Percentiles rank a stretch among this genome's conserved stretches.
phyloP scores from a whole-genome alignment of 2,888 invertebrate genomes.

The Dryobota labecula region DNA sequence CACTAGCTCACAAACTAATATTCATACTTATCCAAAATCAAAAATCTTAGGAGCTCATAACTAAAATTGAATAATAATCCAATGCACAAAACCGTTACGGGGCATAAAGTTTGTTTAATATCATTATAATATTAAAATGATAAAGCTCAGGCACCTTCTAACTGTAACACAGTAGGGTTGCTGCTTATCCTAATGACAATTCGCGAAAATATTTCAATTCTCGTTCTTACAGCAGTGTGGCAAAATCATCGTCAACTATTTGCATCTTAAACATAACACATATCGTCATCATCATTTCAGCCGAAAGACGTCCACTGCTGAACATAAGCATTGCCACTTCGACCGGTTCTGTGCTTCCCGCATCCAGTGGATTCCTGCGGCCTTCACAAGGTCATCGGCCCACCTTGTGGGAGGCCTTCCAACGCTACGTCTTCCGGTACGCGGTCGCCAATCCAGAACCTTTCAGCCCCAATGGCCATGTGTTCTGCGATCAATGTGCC shows the following conservation, averaged over 20 bases:
- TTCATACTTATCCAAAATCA: slow-evolving; percentile 26
- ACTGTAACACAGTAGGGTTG: slow-evolving; percentile 64
- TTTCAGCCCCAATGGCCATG: too few relatives aligned
- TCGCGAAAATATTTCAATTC: not conserved
- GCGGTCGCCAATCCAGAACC: too few relatives aligned
- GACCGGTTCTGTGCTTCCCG: too few relatives aligned
- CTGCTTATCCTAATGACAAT: not conserved
- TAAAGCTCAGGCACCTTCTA: slow-evolving; percentile 69
- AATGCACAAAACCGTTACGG: slow-evolving; percentile 60
- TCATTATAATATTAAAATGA: slow-evolving; percentile 70
- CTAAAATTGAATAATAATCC: slow-evolving; percentile 63
- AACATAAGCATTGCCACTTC: too few relatives aligned
- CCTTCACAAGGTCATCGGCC: too few relatives aligned
- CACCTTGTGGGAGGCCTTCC: too few relatives aligned
- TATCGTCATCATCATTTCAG: too few relatives aligned
- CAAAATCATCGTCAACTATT: not conserved
- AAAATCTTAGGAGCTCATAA: slow-evolving; percentile 46
- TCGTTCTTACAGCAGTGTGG: not conserved
- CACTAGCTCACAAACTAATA: not conserved
- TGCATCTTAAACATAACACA: not conserved
- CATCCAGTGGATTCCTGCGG: too few relatives aligned
- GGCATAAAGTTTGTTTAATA: slow-evolving; percentile 66
- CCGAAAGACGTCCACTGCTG: too few relatives aligned
- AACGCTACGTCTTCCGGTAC: too few relatives aligned
- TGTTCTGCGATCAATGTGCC: too few relatives aligned